These are phyloP conservation scores for Pseudorectes ferrugineus DNA, from an alignment of 2,113 vertebrate species.

Conservation along the genomic window DNA sequence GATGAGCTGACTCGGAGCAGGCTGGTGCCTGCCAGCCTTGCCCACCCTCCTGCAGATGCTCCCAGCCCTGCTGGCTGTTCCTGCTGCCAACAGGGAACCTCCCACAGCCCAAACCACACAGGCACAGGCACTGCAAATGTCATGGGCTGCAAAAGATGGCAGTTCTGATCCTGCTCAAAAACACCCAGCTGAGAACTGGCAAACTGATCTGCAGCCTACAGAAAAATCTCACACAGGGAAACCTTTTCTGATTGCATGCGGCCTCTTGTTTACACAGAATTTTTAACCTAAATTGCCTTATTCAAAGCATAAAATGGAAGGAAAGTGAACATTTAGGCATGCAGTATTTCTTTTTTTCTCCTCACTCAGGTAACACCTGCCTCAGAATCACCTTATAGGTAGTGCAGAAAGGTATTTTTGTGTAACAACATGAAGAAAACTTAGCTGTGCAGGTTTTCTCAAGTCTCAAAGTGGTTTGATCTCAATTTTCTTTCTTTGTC, in stretches of 20 bases:
- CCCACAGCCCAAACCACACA: neutral
- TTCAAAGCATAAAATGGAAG: neutral
- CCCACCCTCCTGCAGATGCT: constrained; percentile 1
- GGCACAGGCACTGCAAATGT: constrained; percentile 8
- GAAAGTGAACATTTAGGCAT: neutral
- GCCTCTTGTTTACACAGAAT: neutral
- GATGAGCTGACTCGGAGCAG: neutral
- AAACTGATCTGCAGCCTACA: neutral
- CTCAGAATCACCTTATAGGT: neutral
- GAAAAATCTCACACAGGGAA: neutral
- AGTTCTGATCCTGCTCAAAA: neutral
- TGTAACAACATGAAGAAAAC: neutral
- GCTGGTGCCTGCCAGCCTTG: neutral
- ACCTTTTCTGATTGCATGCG: neutral
- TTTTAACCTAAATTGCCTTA: neutral
- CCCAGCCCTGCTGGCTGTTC: neutral
- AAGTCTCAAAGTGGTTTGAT: neutral
- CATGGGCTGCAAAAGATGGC: constrained; percentile 13
- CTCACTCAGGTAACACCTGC: neutral
- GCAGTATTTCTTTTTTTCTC: neutral
- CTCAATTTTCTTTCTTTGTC: neutral
- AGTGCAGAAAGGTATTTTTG: neutral
- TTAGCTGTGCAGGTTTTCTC: neutral
- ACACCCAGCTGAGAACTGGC: constrained; percentile 17
- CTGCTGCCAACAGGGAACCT: neutral